phyloP scores from a whole-genome alignment of 2,888 invertebrate genomes.

The Aspidapion aeneum region DNA sequence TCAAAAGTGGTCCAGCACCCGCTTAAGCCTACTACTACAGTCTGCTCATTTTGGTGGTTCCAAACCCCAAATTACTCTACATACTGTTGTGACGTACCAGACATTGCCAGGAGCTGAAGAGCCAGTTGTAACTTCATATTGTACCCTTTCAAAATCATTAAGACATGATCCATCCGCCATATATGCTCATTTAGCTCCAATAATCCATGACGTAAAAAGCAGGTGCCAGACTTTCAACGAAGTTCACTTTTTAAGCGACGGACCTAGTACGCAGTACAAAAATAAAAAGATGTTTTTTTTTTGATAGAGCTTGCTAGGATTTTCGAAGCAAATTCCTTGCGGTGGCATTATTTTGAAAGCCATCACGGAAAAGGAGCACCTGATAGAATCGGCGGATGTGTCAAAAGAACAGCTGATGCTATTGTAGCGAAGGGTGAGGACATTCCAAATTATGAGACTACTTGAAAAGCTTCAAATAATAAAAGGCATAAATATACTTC shows the following conservation, averaged over 20 bases:
- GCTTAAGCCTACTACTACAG: too few species aligned
- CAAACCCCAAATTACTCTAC: conserved; percentile 6
- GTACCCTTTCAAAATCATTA: conserved; percentile 5
- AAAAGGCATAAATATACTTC: neutral
- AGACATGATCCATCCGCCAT: conserved; percentile 3
- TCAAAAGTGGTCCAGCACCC: too few species aligned
- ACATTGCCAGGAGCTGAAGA: neutral
- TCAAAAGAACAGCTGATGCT: conserved; percentile 11
- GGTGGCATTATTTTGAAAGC: conserved; percentile 19
- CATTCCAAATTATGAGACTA: conserved; percentile 1
- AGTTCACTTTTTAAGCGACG: conserved; percentile 7
- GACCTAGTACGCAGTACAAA: neutral
- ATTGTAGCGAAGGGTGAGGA: neutral
- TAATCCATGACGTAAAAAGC: conserved; percentile 3
- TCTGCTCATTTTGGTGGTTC: conserved; percentile 10
- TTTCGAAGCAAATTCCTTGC: conserved; percentile 1
- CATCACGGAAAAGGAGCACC: conserved; percentile 19
- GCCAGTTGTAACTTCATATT: neutral
- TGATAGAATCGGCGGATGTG: conserved; percentile 16
- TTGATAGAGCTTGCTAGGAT: neutral
- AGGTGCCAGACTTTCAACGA: neutral
- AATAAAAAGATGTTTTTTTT: neutral
- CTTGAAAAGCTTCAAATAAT: neutral
- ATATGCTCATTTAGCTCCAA: conserved; percentile 1
- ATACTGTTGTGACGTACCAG: conserved; percentile 5